phyloP scores from a whole-genome alignment of 2,113 vertebrate species.

The Mesocricetus auratus region DNA sequence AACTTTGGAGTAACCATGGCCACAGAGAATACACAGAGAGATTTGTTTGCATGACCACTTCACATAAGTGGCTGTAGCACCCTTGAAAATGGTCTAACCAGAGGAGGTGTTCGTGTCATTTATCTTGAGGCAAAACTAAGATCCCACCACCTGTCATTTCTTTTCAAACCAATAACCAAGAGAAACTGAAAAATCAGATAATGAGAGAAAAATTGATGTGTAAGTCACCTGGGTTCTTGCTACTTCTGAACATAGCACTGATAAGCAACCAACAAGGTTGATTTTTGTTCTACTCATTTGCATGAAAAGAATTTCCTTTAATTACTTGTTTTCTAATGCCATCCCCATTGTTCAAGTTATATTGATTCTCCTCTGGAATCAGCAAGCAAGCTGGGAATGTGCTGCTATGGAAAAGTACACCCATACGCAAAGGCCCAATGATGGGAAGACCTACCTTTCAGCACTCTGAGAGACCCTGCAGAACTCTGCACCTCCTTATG shows the following conservation, averaged over 20 bases:
- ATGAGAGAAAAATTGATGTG: not conserved
- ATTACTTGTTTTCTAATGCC: constrained; percentile 36
- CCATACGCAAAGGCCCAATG: too few species aligned
- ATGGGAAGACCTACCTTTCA: not conserved
- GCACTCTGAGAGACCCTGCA: not conserved
- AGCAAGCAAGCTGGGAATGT: not conserved
- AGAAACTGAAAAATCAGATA: not conserved
- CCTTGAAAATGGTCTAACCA: not conserved
- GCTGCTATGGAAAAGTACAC: not conserved
- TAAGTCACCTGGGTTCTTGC: not conserved
- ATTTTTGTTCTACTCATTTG: constrained; percentile 44
- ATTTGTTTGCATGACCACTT: not conserved
- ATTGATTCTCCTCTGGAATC: constrained; percentile 10
- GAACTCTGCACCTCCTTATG: not conserved
- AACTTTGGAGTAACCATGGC: not conserved
- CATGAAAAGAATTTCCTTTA: constrained; percentile 48
- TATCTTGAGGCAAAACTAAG: constrained; percentile 13
- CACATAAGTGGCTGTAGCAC: not conserved
- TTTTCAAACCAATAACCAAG: not conserved
- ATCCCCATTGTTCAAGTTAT: constrained; percentile 28
- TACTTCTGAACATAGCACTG: not conserved
- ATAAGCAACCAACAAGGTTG: not conserved
- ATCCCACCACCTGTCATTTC: not conserved
- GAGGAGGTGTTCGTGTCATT: not conserved
- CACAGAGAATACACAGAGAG: not conserved